Conservation (phyloP, 2,113 vertebrate species). For the Larimichthys polyactis region DNA sequence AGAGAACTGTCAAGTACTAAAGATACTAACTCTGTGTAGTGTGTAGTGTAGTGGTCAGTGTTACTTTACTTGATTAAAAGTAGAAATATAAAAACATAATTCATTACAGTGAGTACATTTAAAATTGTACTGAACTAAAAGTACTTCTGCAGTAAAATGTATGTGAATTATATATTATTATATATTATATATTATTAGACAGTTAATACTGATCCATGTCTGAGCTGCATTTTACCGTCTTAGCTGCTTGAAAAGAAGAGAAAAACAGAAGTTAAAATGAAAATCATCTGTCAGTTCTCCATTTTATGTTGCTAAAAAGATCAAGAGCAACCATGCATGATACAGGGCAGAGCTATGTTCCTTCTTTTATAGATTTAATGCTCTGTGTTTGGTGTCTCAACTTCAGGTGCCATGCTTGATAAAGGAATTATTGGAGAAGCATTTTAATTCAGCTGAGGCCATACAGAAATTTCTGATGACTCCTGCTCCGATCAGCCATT, state of each 20-base stretch:
- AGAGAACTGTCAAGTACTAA: too few relatives aligned
- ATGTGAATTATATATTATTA: not conserved
- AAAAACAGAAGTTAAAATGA: too few relatives aligned
- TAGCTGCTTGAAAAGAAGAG: too few relatives aligned
- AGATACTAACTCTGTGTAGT: too few relatives aligned
- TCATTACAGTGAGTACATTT: too few relatives aligned
- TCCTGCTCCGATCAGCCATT: constrained; percentile 12
- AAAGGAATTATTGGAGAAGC: constrained; percentile 78
- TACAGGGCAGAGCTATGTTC: not conserved
- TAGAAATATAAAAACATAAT: too few relatives aligned
- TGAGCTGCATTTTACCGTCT: too few relatives aligned
- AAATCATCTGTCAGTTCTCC: too few relatives aligned
- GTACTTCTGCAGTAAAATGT: not conserved
- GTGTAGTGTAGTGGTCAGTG: too few relatives aligned
- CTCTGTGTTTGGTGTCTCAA: constrained; percentile 29
- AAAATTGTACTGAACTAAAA: not conserved
- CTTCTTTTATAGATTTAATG: not conserved
- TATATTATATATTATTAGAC: too few relatives aligned
- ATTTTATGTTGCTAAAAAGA: not conserved
- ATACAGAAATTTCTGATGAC: constrained; percentile 55
- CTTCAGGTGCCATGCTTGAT: constrained; percentile 78
- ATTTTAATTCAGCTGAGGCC: constrained; percentile 67
- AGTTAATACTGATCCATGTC: too few relatives aligned
- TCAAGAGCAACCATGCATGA: not conserved
- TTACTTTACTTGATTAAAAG: too few relatives aligned